Evolutionary conservation across 2,797 vertebrate species (phyloP).

Genomic region (Zalophus californianus): DNA sequence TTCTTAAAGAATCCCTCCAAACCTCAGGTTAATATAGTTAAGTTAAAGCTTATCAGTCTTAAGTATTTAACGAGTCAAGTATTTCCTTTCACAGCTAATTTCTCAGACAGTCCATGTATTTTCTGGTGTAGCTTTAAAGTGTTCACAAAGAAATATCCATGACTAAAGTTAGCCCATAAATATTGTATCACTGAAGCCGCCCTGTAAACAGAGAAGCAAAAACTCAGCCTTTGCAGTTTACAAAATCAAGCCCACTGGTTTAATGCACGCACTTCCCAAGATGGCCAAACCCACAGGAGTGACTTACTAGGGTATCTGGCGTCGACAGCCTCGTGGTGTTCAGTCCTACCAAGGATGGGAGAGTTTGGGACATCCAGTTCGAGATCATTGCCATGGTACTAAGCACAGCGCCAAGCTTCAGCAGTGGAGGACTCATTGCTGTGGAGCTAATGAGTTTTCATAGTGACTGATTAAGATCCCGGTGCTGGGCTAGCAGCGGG

Average conservation of each 20-base stretch:
- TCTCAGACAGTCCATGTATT: neutral
- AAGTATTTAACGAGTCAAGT: conserved; percentile 80
- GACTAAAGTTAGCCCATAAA: conserved; percentile 47
- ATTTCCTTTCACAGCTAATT: conserved; percentile 59
- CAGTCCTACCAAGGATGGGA: conserved; percentile 89
- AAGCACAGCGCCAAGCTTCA: conserved; percentile 90
- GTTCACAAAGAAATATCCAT: conserved; percentile 76
- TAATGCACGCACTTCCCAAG: conserved; percentile 55
- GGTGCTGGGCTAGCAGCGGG: conserved; percentile 83
- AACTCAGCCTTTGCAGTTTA: conserved; percentile 59
- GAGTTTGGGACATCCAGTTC: conserved; percentile 92
- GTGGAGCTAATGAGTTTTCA: conserved; percentile 89
- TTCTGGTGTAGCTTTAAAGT: conserved; percentile 58
- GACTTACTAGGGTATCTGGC: conserved; percentile 90
- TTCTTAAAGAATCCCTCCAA: conserved; percentile 50
- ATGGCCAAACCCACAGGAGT: conserved; percentile 75
- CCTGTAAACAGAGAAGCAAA: conserved; percentile 71
- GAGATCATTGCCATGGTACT: conserved; percentile 91
- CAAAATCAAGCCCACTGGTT: conserved; percentile 55
- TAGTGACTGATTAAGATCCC: conserved; percentile 87
- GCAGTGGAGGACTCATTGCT: conserved; percentile 90
- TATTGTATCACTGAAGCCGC: conserved; percentile 62
- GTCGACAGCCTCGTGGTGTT: conserved; percentile 87
- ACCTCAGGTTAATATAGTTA: neutral
- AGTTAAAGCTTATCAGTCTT: conserved; percentile 68